Evolutionary conservation across 2,888 invertebrate species (phyloP), one percentile per base, ranked within the genome.

Genomic region (Acholoe squamosa): DNA sequence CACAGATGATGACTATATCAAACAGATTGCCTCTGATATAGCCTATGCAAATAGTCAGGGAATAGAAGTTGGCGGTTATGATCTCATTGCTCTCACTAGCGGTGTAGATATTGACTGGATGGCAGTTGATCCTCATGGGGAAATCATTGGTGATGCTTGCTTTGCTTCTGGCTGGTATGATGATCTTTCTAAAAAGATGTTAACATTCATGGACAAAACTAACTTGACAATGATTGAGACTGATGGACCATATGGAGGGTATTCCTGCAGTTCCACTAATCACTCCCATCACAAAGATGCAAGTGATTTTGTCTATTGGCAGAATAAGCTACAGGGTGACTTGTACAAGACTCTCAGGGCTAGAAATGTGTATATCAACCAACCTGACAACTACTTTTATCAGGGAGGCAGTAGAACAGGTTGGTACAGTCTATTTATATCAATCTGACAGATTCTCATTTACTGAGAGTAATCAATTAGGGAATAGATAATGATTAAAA

Each of bases 61-160:
- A 16, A 93, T 93, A 16, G 92, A 93, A 84, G 92, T 93, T 19
- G 93, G 93, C 71, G 92, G 93, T 19, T 93, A 93, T 80, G 93
- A 93, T 84, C 86, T 93, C 31, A 92, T 93, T 33, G 91, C 90
- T 25, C 88, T 67, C 76, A 91, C 92, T 1, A 71, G 93, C 52
- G 31, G 80, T 0, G 91, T 91, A 0, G 22, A 56, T 14, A 0
- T 22, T 10, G 33, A 89, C 7, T 93, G 92, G 92, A 92, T 91
- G 91, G 93, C 91, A 1, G 89, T 90, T 52, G 89, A 80, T 19
- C 86, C 33, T 14, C 61, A 52, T 43, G 86, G 71, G 28, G 80
- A 90, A n/a, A 67, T 89, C 7, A 90, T 89, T 67, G 91, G 90
- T 16, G 91, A 84, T 89, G 91, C 92, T 16, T 93, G 93, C 54